These are phyloP conservation scores for Trachops cirrhosus DNA, from an alignment of 2,797 vertebrate species.

Conservation along the genomic window DNA sequence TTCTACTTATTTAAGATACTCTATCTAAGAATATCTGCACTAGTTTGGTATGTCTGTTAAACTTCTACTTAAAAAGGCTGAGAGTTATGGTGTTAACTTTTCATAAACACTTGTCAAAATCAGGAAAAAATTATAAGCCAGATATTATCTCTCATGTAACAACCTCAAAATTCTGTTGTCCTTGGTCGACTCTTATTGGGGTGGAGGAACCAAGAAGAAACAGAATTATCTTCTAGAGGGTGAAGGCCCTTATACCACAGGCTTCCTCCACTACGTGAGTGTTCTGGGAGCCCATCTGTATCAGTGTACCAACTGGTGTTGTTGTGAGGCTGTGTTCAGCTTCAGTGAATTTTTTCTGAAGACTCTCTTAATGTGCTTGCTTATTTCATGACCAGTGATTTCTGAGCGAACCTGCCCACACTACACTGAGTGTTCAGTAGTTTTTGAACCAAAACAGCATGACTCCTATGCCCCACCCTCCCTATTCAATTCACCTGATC, in stretches of 20 bases:
- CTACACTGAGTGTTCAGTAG: neutral
- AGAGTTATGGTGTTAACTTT: neutral
- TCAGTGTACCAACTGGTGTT: neutral
- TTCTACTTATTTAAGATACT: constrained; percentile 22
- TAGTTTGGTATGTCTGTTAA: neutral
- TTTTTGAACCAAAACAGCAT: neutral
- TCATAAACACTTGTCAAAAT: neutral
- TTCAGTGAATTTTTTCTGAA: neutral
- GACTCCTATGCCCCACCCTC: neutral
- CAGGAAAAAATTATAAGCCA: neutral
- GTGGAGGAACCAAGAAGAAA: neutral
- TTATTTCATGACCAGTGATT: neutral
- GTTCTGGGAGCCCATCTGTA: neutral
- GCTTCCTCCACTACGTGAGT: neutral
- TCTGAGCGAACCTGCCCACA: neutral
- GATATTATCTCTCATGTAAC: neutral
- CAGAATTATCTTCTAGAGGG: neutral
- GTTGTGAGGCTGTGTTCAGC: neutral
- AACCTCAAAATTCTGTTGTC: neutral
- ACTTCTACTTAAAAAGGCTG: constrained; percentile 20
- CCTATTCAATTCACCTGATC: no score
- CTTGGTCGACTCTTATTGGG: neutral
- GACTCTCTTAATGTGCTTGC: neutral
- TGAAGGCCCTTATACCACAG: neutral
- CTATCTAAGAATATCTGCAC: neutral